phyloP scores from a whole-genome alignment of 2,888 invertebrate species.

The Drosophila nr. perissopoda region DNA sequence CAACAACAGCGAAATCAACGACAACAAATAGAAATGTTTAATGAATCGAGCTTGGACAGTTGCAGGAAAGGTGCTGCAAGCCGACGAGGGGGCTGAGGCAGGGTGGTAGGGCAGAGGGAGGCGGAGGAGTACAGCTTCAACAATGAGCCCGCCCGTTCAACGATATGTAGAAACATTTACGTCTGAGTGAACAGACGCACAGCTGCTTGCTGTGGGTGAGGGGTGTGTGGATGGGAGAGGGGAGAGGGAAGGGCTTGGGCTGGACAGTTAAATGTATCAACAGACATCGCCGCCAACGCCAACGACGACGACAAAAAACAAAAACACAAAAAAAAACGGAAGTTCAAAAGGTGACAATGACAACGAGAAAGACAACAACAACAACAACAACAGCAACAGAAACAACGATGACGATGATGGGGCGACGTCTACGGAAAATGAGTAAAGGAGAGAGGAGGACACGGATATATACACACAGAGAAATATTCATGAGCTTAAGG shows the following conservation, averaged over 20 bases:
- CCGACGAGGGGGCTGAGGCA: neutral
- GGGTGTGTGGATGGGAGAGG: neutral
- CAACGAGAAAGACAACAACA: conserved; percentile 27
- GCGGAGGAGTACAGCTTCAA: conserved; percentile 10
- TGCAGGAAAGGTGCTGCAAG: conserved; percentile 10
- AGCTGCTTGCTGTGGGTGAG: neutral
- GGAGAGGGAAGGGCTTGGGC: conserved; percentile 4
- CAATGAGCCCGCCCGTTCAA: conserved; percentile 54
- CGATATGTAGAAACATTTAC: conserved; percentile 69
- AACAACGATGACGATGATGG: neutral
- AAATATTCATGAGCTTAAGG: neutral
- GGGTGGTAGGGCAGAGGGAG: neutral
- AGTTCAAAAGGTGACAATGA: conserved; percentile 78
- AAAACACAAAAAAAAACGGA: conserved; percentile 58
- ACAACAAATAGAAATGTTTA: conserved; percentile 76
- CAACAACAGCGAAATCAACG: conserved; percentile 22
- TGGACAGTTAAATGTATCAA: conserved; percentile 54
- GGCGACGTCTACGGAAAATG: conserved; percentile 15
- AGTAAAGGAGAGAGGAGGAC: neutral
- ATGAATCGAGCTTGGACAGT: conserved; percentile 59
- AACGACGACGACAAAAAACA: conserved; percentile 9
- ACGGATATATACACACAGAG: neutral
- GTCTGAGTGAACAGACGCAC: conserved; percentile 61
- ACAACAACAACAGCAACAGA: neutral
- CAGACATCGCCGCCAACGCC: conserved; percentile 44